Evolutionary conservation across 2,797 vertebrate species (phyloP).

Genomic region (Todus mexicanus): DNA sequence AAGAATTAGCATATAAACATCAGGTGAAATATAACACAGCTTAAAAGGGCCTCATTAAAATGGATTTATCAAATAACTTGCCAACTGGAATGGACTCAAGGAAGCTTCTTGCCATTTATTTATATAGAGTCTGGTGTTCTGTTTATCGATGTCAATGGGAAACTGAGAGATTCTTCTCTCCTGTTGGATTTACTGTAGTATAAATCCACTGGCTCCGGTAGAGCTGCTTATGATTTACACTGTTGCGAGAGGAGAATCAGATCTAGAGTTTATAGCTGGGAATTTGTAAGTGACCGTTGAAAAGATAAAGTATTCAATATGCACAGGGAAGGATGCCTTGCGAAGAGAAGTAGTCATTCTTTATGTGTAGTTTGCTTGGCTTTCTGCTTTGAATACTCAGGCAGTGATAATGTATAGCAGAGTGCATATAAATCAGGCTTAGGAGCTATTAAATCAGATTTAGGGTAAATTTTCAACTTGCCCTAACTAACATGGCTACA

Average conservation of each 20-base stretch:
- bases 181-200: not conserved
- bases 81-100: not conserved
- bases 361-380: not conserved
- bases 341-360: not conserved
- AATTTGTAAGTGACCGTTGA: not conserved
- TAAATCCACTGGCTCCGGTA: not conserved
- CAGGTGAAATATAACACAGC: conserved; percentile 11
- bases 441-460: not conserved
- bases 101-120: conserved; percentile 18
- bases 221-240: not conserved
- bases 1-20: conserved; percentile 20
- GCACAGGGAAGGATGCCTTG: not conserved
- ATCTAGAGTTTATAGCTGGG: not conserved
- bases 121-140: not conserved
- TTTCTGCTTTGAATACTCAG: conserved; percentile 12
- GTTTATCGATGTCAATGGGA: not conserved
- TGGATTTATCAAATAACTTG: conserved; percentile 1
- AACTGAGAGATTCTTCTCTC: not conserved
- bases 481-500: not conserved
- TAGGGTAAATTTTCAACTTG: not conserved
- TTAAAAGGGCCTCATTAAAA: conserved; percentile 19
- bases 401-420: not conserved
- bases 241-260: not conserved
- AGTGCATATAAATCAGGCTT: not conserved
- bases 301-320: not conserved